Base-by-base conservation (phyloP, 1,140 invertebrate species). In the Atta cephalotes region DNA sequence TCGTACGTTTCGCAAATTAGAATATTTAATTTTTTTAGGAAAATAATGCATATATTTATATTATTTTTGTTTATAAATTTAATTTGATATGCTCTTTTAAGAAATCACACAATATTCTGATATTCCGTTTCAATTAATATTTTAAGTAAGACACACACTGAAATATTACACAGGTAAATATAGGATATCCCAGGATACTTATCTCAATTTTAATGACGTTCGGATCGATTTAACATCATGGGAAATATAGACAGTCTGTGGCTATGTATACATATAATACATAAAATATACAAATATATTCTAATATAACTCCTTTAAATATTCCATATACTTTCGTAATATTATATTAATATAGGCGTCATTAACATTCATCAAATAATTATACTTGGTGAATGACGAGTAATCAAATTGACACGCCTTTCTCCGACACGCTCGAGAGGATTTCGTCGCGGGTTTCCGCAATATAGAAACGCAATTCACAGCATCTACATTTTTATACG, bases 301-400 rank as follows among this genome's bases (percentile, higher is more conserved):
- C 16, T 60, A 7, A n/a, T 3, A 16, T 35, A 35, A 80, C 14
- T 39, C 16, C 10, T 56, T 70, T 35, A 70, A 70, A 39, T 70
- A 66, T 79, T 66, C 0, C 25, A 16, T 16, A 25, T 31, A 65
- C 65, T 16, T 65, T 49, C 5, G 16, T 65, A 65, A 49, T n/a
- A 16, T 12, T n/a, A 3, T 56, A 72, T 72, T 12, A 45, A 45
- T 25, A 28, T 25, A 39, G n/a, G 4, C 6, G 7, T 25, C 18
- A 58, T 58, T 58, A 70, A 63, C 18, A 45, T 56, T 58, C 35
- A 58, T 81, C 16, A 45, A 51, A 45, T 49, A 62, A n/a, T 72
- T 35, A 25, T 45, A 63, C 9, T 51, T 35, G 31, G 1, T 14
- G 10, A 68, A 31, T 35, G n/a, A 35, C n/a, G 66, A 49, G 9